A percentile compares a stretch with the other conserved stretches of the same genome.
phyloP scores from a whole-genome alignment of 2,888 invertebrate species.

The Acholoe squamosa region DNA sequence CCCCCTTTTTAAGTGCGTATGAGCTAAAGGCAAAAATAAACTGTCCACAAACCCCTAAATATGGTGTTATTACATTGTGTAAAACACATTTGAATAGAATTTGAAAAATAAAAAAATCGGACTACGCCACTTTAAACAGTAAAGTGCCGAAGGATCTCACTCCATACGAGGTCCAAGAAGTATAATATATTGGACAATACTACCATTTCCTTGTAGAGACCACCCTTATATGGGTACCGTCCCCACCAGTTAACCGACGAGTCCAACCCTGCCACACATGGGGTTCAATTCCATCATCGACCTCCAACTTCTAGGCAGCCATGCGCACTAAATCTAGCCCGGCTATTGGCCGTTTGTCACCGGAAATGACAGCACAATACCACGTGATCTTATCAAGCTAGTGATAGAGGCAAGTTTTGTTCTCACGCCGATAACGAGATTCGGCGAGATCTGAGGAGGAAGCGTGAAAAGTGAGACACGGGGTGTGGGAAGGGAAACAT shows the following conservation, averaged over 20 bases:
- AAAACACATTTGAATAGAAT: no score
- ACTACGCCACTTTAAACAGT: no score
- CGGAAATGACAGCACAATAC: constrained; percentile 37
- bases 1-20: no score
- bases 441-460: constrained; percentile 11
- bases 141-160: no score
- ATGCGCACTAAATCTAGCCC: neutral
- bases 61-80: no score
- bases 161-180: no score
- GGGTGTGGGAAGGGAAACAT: neutral
- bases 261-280: neutral
- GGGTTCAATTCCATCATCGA: constrained; percentile 37
- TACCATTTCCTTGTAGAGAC: no score
- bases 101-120: no score
- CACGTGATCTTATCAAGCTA: constrained; percentile 29
- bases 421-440: constrained; percentile 42
- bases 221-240: no score
- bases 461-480: neutral
- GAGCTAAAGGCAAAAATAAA: no score
- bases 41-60: no score
- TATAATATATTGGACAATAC: no score
- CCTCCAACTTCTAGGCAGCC: neutral
- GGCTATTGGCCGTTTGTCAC: constrained; percentile 44
- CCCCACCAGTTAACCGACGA: neutral
- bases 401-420: neutral